A percentile compares a stretch with the other conserved stretches of the same genome.
Evolutionary conservation across 92 coral and sea anemone species (phyloP).

Genomic region (Umimayanthus chanpuru): DNA sequence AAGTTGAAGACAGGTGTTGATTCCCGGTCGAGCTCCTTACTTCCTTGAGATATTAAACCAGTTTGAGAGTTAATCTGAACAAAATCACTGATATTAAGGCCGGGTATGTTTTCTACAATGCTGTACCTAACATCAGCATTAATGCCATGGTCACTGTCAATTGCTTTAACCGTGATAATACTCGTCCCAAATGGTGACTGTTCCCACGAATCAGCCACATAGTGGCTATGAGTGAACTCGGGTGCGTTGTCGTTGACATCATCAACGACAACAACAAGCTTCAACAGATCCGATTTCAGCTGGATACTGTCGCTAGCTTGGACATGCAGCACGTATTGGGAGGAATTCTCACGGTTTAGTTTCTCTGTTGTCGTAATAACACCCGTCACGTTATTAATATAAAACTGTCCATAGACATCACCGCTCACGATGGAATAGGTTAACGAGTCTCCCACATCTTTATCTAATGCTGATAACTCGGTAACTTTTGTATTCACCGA

Average conservation of each 20-base stretch:
- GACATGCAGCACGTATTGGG: constrained; percentile 57
- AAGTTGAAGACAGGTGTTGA: constrained; percentile 56
- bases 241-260: constrained; percentile 91
- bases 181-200: constrained; percentile 83
- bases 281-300: constrained; percentile 55
- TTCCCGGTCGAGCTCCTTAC: constrained; percentile 61
- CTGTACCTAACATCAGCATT: constrained; percentile 79
- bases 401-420: constrained; percentile 65
- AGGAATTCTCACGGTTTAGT: constrained; percentile 79
- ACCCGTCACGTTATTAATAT: constrained; percentile 77
- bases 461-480: constrained; percentile 66
- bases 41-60: constrained; percentile 68
- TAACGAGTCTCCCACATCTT: constrained; percentile 72
- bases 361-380: constrained; percentile 54
- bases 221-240: constrained; percentile 51
- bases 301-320: constrained; percentile 75
- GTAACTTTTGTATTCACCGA: constrained; percentile 65
- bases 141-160: constrained; percentile 72
- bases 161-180: constrained; percentile 68
- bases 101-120: constrained; percentile 66
- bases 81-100: constrained; percentile 50
- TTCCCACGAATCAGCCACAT: constrained; percentile 70
- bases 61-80: constrained; percentile 61
- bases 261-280: constrained; percentile 56
- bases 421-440: constrained; percentile 66